These are phyloP conservation scores for Anarhynchus alexandrinus DNA, from an alignment of 2,113 vertebrate genomes.

Conservation along the genomic window DNA sequence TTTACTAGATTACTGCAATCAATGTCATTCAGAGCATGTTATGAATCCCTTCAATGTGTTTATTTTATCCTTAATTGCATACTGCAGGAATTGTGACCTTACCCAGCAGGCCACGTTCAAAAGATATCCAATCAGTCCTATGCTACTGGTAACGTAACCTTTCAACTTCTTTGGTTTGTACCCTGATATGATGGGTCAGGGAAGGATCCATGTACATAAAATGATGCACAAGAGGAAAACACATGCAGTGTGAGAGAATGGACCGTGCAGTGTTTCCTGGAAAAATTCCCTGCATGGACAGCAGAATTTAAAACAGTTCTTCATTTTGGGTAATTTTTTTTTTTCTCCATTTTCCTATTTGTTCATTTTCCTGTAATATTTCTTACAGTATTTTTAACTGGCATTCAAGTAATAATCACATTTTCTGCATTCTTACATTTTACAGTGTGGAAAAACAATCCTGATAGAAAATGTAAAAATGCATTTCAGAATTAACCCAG, in stretches of 20 bases:
- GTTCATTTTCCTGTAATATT: background rate
- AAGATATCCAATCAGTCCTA: constrained; percentile 59
- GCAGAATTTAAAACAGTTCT: background rate
- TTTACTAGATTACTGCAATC: constrained; percentile 76
- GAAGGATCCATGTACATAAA: background rate
- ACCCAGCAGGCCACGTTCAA: constrained; percentile 63
- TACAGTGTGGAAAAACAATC: background rate
- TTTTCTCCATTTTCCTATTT: background rate
- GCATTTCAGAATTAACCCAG: background rate
- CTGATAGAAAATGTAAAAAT: background rate
- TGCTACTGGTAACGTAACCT: constrained; percentile 18
- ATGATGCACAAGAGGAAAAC: background rate
- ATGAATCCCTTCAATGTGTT: constrained; percentile 75
- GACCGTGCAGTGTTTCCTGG: background rate
- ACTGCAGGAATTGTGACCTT: constrained; percentile 74
- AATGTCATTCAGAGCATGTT: constrained; percentile 70
- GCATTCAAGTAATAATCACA: background rate
- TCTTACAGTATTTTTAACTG: background rate
- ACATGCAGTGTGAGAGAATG: background rate
- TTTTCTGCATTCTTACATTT: background rate
- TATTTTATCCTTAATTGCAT: constrained; percentile 78
- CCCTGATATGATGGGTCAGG: background rate
- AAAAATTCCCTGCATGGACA: background rate
- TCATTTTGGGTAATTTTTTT: background rate
- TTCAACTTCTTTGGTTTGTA: constrained; percentile 33